Base-by-base conservation (phyloP, 2,797 vertebrate genomes). In the Mormyrus proboscirostris region DNA sequence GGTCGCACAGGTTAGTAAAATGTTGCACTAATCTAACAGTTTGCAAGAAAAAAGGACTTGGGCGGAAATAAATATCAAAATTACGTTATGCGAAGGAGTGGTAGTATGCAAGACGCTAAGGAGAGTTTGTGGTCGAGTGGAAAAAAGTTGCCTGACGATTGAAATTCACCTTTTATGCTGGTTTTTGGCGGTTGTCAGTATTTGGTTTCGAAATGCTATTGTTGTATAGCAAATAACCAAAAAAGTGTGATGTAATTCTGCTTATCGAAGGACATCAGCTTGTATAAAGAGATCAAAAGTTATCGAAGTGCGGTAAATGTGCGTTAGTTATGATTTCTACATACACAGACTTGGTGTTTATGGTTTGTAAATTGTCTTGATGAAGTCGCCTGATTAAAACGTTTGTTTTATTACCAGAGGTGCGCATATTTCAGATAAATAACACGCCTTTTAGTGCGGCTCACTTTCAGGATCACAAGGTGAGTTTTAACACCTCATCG, bases 11-110 rank as follows among this genome's bases (percentile, higher is more conserved):
- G 89, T 90, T 73, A 29, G 88, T 88, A 49, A 49, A 69, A 69
- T 79, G 22, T 51, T 62, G 57, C 29, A n/a, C 49, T 51, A 41
- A 49, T 51, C 44, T 22, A 82, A 29, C 57, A 49, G 73, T 29
- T 49, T 88, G 83, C n/a, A 33, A 44, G 59, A 47, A 62, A 59
- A 59, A 16, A 47, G 55, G 33, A 29, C 29, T 29, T 84, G 82
- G 88, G 12, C 88, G 89, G 87, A 88, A 86, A 76, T 57, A 65
- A 73, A 73, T 65, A 51, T 90, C 57, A 57, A 73, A 53, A 51
- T 65, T 87, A 57, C 76, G 65, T 90, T 90, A 82, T 16, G 84
- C 59, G 33, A 73, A 89, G 89, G 83, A 89, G 84, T 73, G 62
- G 89, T 84, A 50, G 62, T 41, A 6, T 83, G 62, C 59, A 89